These are phyloP conservation scores for Ara ararauna DNA, from an alignment of 2,797 vertebrate species.

Conservation along the genomic window DNA sequence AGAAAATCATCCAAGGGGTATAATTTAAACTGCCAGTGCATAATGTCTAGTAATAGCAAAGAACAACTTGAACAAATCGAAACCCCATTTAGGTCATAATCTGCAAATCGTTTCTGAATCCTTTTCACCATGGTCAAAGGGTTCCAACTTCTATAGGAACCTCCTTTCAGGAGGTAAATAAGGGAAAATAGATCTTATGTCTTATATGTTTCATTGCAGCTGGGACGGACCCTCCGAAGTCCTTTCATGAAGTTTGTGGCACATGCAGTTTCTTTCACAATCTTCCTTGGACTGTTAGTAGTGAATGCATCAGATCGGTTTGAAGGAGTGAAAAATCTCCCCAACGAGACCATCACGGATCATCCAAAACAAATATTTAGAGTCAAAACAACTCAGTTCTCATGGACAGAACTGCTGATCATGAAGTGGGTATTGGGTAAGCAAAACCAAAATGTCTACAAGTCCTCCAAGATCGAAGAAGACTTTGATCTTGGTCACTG, in stretches of 20 bases:
- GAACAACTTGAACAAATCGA: not conserved
- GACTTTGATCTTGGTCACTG: not conserved
- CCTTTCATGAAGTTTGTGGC: conserved; percentile 99
- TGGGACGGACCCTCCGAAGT: conserved; percentile 92
- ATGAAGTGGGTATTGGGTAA: conserved; percentile 98
- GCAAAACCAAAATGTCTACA: conserved; percentile 31
- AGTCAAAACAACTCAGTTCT: conserved; percentile 97
- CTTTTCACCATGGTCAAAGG: not conserved
- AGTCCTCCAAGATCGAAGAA: not conserved
- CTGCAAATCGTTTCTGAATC: not conserved
- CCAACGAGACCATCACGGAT: conserved; percentile 96
- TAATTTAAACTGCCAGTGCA: not conserved
- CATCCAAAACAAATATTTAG: conserved; percentile 94
- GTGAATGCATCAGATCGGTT: conserved; percentile 95
- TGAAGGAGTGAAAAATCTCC: conserved; percentile 94
- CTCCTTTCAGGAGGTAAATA: not conserved
- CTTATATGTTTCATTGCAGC: conserved; percentile 74
- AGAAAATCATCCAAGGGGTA: not conserved
- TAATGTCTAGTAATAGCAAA: not conserved
- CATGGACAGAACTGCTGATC: conserved; percentile 97
- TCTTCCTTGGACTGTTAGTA: conserved; percentile 92
- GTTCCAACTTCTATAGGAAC: not conserved
- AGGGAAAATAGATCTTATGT: not conserved
- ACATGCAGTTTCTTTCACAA: conserved; percentile 95
- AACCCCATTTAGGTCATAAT: not conserved